Percentiles rank a stretch among this genome's conserved stretches.
Conservation (phyloP, 2,888 invertebrate species). For the Arge pagana region DNA sequence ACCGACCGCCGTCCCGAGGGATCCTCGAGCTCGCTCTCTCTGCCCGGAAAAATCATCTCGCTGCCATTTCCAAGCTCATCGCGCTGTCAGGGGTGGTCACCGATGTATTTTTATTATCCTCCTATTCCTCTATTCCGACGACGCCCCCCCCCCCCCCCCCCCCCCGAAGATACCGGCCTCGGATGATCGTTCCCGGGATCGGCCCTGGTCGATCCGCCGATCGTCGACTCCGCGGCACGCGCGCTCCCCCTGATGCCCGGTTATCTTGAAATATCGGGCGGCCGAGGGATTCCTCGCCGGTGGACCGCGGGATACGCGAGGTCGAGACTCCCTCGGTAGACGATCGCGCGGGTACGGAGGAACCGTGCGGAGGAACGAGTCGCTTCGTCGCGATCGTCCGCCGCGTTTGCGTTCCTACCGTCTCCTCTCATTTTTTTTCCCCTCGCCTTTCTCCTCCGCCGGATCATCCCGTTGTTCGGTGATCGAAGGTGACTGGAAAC, state of each 20-base stretch:
- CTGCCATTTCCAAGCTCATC: constrained; percentile 42
- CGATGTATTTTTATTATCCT: constrained; percentile 20
- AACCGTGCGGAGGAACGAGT: no score
- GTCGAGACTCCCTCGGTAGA: no score
- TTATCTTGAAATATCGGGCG: constrained; percentile 33
- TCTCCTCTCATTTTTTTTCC: no score
- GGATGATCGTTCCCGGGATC: no score
- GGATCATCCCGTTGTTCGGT: no score
- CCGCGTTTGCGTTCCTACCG: no score
- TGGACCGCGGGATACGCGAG: neutral
- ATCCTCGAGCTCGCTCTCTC: constrained; percentile 25
- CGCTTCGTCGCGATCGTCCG: no score
- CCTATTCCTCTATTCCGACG: neutral
- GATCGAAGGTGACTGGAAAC: no score
- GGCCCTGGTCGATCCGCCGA: neutral
- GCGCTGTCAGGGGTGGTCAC: constrained; percentile 31
- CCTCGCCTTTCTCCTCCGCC: no score
- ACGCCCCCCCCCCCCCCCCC: no score
- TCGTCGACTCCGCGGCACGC: neutral
- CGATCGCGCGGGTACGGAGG: no score
- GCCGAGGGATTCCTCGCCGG: constrained; percentile 10
- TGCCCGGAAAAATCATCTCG: constrained; percentile 43
- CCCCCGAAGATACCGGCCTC: neutral
- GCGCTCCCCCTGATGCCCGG: constrained; percentile 7
- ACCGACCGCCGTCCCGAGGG: constrained; percentile 35